These are phyloP conservation scores for Hycleus cichorii DNA, from an alignment of 1,140 invertebrate genomes.

Conservation along the genomic window DNA sequence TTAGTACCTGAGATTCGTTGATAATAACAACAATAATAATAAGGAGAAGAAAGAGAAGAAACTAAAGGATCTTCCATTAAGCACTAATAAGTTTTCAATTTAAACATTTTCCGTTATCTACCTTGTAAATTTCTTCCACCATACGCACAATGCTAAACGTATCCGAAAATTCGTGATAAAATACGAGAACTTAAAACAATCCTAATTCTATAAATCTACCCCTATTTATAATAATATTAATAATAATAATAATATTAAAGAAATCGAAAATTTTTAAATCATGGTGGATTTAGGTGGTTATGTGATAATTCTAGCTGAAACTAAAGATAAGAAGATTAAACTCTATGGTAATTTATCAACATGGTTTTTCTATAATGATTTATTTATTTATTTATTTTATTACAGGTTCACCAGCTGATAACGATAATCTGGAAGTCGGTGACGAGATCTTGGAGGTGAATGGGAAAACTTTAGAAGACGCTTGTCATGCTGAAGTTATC, in stretches of 20 bases:
- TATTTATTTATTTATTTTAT: neutral
- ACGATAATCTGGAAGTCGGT: conserved; percentile 84
- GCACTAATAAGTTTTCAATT: too few species aligned
- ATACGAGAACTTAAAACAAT: neutral
- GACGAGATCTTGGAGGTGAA: conserved; percentile 96
- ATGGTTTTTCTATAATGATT: neutral
- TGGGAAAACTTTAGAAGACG: conserved; percentile 80
- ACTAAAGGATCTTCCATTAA: neutral
- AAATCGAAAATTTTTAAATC: conserved; percentile 30
- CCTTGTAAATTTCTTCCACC: conserved; percentile 1
- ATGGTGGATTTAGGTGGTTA: conserved; percentile 92
- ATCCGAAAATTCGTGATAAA: conserved; percentile 12
- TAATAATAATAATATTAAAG: too few species aligned
- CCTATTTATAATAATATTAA: too few species aligned
- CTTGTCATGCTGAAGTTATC: conserved; percentile 81
- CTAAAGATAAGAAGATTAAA: conserved; percentile 89
- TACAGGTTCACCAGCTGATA: conserved; percentile 84
- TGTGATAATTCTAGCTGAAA: conserved; percentile 91
- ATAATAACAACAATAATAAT: neutral
- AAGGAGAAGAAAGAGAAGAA: neutral
- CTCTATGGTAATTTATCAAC: conserved; percentile 67
- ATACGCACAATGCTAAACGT: conserved; percentile 32
- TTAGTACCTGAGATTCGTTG: conserved; percentile 19
- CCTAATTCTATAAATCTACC: neutral
- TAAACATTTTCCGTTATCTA: conserved; percentile 8